phyloP scores from a whole-genome alignment of 1,140 invertebrate genomes.

The Mesaphorura yosii region DNA sequence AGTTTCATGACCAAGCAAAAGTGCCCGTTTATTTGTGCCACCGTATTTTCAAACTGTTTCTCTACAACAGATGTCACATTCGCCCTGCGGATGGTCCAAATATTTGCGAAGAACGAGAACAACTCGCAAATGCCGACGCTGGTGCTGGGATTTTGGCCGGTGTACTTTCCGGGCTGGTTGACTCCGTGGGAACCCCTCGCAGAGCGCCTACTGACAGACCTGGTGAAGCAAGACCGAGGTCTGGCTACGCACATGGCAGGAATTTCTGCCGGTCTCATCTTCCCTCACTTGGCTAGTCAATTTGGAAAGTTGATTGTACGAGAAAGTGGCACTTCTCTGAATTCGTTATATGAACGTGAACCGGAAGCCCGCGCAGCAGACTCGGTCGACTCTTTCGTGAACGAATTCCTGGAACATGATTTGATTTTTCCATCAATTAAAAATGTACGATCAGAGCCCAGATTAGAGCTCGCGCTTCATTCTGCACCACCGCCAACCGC shows the following conservation, averaged over 20 bases:
- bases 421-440: too few species aligned
- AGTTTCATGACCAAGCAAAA: too few species aligned
- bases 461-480: too few species aligned
- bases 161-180: background rate
- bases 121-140: background rate
- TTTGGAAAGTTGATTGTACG: too few species aligned
- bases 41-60: background rate
- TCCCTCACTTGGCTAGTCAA: background rate
- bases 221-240: slow-evolving; percentile 1
- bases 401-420: too few species aligned
- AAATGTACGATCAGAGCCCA: too few species aligned
- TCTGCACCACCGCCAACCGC: too few species aligned
- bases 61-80: slow-evolving; percentile 10
- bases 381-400: too few species aligned
- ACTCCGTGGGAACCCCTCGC: slow-evolving; percentile 12
- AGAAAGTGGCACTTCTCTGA: too few species aligned
- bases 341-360: too few species aligned
- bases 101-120: slow-evolving; percentile 8
- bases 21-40: background rate
- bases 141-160: slow-evolving; percentile 6
- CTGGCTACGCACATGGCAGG: slow-evolving; percentile 3
- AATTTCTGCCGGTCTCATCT: slow-evolving; percentile 7
- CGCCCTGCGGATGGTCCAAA: slow-evolving; percentile 8
- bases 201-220: slow-evolving; percentile 8
- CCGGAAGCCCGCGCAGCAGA: too few species aligned